phyloP scores from a whole-genome alignment of 1,140 invertebrate species.

The Aleiodes sp. region DNA sequence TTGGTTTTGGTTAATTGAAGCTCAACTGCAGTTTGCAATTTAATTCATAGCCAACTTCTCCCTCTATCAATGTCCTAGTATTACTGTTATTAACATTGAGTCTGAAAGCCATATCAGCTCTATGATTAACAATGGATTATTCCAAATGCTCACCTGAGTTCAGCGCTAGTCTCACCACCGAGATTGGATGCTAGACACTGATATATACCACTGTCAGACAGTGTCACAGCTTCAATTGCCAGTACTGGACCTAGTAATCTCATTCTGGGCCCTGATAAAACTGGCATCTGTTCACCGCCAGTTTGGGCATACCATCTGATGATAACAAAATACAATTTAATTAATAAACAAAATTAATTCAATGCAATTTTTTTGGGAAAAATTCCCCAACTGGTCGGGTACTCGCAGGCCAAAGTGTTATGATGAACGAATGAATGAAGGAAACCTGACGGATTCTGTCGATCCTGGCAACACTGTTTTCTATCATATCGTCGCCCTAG shows the following conservation, averaged over 20 bases:
- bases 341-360: neutral
- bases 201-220: conserved; percentile 77
- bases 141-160: conserved; percentile 62
- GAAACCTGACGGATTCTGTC: no score
- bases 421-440: no score
- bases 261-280: conserved; percentile 72
- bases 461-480: no score
- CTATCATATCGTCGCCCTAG: no score
- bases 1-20: conserved; percentile 16
- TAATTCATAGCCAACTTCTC: neutral
- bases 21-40: neutral
- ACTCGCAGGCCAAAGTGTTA: no score
- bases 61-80: neutral
- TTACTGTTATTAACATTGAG: neutral
- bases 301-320: conserved; percentile 76
- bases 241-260: conserved; percentile 75
- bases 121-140: conserved; percentile 1
- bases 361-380: no score
- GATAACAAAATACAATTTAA: conserved; percentile 30
- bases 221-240: conserved; percentile 76
- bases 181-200: conserved; percentile 75
- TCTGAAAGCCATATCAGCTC: neutral
- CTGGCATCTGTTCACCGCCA: conserved; percentile 71
- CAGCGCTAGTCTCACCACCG: conserved; percentile 75
- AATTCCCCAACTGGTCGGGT: no score